Percentiles rank a stretch among this genome's conserved stretches.
phyloP scores from a whole-genome alignment of 1,140 invertebrate species.

The Dreissena polymorpha region DNA sequence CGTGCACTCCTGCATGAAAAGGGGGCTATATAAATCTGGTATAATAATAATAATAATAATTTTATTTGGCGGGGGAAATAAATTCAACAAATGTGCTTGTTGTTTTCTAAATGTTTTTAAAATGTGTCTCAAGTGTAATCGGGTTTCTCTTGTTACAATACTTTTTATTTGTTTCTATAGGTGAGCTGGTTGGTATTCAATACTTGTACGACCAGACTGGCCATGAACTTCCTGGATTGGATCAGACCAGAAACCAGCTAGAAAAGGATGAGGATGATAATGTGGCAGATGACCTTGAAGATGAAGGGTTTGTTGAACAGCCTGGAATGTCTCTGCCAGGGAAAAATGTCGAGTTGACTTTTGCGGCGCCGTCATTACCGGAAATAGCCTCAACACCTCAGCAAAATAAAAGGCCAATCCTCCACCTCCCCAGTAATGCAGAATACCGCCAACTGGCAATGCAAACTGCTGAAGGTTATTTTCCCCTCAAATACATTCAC shows the following conservation, averaged over 20 bases:
- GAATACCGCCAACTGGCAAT: constrained; percentile 45
- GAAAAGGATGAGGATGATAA: constrained; percentile 42
- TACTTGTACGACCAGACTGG: constrained; percentile 57
- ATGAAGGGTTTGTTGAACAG: constrained; percentile 50
- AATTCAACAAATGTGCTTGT: too few species aligned
- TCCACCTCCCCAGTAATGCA: constrained; percentile 37
- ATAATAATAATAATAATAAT: too few species aligned
- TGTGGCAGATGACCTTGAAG: constrained; percentile 22
- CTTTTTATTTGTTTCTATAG: constrained; percentile 42
- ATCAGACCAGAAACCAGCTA: constrained; percentile 21
- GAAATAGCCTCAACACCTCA: neutral
- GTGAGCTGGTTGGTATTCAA: constrained; percentile 57
- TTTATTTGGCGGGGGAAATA: neutral
- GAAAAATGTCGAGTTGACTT: neutral
- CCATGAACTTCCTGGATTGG: constrained; percentile 1
- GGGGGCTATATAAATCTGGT: too few species aligned
- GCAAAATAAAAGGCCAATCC: constrained; percentile 12
- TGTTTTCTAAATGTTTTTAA: constrained; percentile 6
- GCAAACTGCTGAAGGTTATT: constrained; percentile 48
- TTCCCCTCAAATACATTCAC: neutral
- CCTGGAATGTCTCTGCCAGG: neutral
- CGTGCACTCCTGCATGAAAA: too few species aligned
- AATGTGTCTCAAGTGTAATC: neutral
- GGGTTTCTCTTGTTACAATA: too few species aligned
- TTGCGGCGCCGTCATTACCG: constrained; percentile 3